These are phyloP conservation scores for Conomelus anceps DNA, from an alignment of 2,888 invertebrate genomes.

Conservation along the genomic window DNA sequence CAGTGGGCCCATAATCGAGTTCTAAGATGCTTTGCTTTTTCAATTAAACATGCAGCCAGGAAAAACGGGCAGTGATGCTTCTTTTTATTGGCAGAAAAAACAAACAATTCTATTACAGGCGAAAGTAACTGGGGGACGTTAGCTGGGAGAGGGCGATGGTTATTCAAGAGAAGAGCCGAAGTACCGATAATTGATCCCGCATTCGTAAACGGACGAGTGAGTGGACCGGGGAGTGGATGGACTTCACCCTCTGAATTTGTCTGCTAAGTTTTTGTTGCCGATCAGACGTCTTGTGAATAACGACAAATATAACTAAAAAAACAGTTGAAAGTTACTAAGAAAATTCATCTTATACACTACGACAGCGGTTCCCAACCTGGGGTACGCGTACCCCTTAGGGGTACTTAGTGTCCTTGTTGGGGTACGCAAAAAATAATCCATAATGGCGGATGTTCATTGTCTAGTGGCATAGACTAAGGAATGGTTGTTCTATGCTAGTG, in stretches of 20 bases:
- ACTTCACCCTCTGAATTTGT: not conserved
- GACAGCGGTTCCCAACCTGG: no score
- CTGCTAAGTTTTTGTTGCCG: not conserved
- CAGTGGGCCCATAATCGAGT: conserved; percentile 22
- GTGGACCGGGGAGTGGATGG: not conserved
- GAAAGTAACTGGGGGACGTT: not conserved
- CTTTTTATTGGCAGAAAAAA: conserved; percentile 15
- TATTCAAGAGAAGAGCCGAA: not conserved
- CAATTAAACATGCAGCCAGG: conserved; percentile 22
- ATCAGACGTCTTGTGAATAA: not conserved
- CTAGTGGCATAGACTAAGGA: no score
- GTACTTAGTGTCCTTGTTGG: no score
- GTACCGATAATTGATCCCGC: not conserved
- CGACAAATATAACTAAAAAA: not conserved
- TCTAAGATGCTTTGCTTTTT: conserved; percentile 26
- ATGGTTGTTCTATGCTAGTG: no score
- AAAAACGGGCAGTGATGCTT: not conserved
- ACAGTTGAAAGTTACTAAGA: no score
- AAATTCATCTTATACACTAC: no score
- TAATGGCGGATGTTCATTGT: no score
- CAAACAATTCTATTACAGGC: conserved; percentile 25
- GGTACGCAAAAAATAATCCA: no score
- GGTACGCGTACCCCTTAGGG: no score
- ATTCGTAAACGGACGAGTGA: not conserved
- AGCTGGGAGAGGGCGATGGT: not conserved